Percentiles rank a stretch among this genome's conserved stretches.
Conservation (phyloP, 2,113 vertebrate species). For the Vombatus ursinus region DNA sequence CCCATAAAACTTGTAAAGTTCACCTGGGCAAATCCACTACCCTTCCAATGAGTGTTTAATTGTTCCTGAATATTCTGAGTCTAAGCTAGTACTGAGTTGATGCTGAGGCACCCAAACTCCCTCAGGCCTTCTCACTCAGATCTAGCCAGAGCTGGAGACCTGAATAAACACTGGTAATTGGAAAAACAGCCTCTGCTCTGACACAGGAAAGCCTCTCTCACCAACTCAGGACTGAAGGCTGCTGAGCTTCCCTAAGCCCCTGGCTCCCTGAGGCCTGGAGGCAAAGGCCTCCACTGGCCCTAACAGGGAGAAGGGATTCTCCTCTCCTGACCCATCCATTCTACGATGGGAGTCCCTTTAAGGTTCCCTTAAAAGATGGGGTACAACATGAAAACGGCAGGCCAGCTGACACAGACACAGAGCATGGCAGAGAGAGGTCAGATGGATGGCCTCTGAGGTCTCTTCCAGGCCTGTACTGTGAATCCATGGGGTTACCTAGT, state of each 20-base stretch:
- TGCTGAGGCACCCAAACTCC: background rate
- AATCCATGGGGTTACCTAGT: background rate
- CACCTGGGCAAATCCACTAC: background rate
- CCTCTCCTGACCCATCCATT: background rate
- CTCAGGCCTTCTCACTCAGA: background rate
- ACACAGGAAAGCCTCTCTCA: background rate
- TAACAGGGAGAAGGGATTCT: background rate
- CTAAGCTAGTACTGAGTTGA: background rate
- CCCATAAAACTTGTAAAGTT: constrained; percentile 33
- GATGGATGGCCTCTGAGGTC: background rate
- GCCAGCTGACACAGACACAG: background rate
- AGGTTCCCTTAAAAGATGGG: background rate
- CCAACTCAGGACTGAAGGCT: background rate
- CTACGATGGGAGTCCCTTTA: background rate
- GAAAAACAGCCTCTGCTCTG: constrained; percentile 28
- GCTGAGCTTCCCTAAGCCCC: background rate
- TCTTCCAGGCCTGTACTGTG: background rate
- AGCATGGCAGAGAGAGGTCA: background rate
- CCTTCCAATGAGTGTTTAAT: constrained; percentile 18
- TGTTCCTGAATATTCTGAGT: constrained; percentile 8
- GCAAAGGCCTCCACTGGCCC: background rate
- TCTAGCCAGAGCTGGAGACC: background rate
- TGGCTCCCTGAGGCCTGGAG: background rate
- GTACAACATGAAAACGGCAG: background rate
- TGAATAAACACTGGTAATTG: background rate